Conservation (phyloP, 2,888 invertebrate genomes). For the Hypolimnas misippus region DNA sequence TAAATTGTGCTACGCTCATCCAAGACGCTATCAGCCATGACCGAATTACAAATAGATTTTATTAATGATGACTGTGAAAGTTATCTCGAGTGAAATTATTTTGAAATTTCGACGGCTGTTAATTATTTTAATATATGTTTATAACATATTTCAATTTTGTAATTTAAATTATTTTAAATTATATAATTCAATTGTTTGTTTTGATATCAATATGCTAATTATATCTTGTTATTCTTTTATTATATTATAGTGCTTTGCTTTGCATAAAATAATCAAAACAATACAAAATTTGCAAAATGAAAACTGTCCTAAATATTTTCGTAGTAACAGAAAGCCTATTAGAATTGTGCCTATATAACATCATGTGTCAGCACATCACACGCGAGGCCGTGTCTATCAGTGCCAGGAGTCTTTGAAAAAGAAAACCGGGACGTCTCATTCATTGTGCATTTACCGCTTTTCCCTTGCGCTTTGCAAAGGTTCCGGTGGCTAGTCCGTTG, state of each 20-base stretch:
- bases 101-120: background rate
- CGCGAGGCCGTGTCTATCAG: conserved; percentile 48
- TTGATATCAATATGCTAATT: too few species aligned
- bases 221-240: too few species aligned
- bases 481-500: conserved; percentile 48
- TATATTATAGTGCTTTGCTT: too few species aligned
- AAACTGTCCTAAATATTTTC: background rate
- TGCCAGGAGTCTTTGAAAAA: conserved; percentile 42
- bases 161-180: background rate
- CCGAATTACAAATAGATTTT: conserved; percentile 19
- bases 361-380: conserved; percentile 46
- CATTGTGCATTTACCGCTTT: conserved; percentile 27
- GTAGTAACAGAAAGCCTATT: background rate
- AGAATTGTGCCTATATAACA: conserved; percentile 16
- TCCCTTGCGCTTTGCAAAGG: conserved; percentile 24
- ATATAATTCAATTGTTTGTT: background rate
- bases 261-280: too few species aligned
- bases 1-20: conserved; percentile 3
- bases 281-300: too few species aligned
- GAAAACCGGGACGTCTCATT: conserved; percentile 33
- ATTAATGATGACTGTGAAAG: background rate
- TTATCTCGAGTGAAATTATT: background rate
- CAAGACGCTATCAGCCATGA: conserved; percentile 21
- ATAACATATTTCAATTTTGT: background rate
- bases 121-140: too few species aligned